phyloP scores from a whole-genome alignment of 2,797 vertebrate genomes.

The Avahi laniger region DNA sequence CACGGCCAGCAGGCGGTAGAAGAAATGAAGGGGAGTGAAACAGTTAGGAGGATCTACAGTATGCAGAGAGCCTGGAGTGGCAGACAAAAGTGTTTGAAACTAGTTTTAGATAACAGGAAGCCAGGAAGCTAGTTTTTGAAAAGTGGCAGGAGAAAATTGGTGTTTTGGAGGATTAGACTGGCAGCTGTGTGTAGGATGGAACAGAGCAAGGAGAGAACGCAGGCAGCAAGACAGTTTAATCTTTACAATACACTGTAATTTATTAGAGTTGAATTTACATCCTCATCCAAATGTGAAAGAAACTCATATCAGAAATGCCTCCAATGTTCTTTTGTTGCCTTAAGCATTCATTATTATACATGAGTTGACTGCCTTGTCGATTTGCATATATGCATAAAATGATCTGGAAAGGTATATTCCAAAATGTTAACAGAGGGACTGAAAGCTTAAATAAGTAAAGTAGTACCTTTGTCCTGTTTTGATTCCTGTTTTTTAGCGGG shows the following conservation, averaged over 20 bases:
- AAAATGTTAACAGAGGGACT: not conserved
- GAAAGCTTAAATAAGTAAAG: not conserved
- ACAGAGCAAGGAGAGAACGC: not conserved
- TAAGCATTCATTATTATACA: not conserved
- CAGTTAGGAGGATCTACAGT: not conserved
- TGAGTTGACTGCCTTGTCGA: not conserved
- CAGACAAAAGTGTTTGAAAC: not conserved
- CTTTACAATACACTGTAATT: conserved; percentile 11
- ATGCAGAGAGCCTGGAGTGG: not conserved
- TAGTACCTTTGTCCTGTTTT: not conserved
- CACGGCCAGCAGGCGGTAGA: not conserved
- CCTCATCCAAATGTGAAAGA: not conserved
- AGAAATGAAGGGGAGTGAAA: not conserved
- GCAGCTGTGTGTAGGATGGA: conserved; percentile 33
- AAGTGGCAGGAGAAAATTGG: conserved; percentile 46
- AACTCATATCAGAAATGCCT: not conserved
- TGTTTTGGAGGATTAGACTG: conserved; percentile 58
- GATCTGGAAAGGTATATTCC: not conserved
- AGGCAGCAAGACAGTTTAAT: not conserved
- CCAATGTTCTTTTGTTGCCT: not conserved
- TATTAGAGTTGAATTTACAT: not conserved
- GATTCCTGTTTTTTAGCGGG: not conserved
- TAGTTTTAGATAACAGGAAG: not conserved
- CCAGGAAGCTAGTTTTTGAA: not conserved
- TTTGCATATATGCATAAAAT: not conserved